These are phyloP conservation scores for Pseudobourletiella spinata DNA, from an alignment of 1,140 invertebrate species.

Conservation along the genomic window DNA sequence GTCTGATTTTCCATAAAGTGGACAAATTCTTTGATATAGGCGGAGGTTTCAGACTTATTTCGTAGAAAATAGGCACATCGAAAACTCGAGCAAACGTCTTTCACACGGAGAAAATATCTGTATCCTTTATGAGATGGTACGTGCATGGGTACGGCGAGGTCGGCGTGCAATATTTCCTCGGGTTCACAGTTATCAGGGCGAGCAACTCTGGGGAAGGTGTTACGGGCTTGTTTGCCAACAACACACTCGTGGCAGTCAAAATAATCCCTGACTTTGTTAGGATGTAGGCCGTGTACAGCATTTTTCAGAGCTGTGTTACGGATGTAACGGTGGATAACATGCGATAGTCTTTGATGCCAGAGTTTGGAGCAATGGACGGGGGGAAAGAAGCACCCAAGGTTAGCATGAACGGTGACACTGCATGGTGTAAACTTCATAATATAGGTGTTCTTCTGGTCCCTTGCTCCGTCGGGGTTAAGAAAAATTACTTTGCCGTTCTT, in stretches of 20 bases:
- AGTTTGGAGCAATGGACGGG: too few species aligned
- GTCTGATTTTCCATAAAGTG: too few species aligned
- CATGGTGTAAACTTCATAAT: constrained; percentile 3
- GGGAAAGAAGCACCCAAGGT: not conserved
- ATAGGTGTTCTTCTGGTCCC: not conserved
- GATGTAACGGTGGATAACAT: constrained; percentile 5
- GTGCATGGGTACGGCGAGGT: constrained; percentile 44
- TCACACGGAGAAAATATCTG: constrained; percentile 42
- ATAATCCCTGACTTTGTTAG: not conserved
- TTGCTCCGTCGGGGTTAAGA: not conserved
- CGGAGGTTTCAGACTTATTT: not conserved
- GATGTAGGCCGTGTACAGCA: constrained; percentile 8
- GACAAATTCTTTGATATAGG: constrained; percentile 5
- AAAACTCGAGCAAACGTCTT: constrained; percentile 37
- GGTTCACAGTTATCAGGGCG: constrained; percentile 25
- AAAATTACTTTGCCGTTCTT: not conserved
- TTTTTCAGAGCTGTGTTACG: constrained; percentile 7
- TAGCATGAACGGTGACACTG: not conserved
- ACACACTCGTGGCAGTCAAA: constrained; percentile 9
- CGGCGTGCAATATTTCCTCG: constrained; percentile 41
- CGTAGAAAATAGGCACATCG: not conserved
- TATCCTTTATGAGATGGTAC: constrained; percentile 38
- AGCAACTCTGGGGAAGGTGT: constrained; percentile 13
- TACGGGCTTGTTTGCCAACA: constrained; percentile 19
- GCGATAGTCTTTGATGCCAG: constrained; percentile 14